Percentiles rank a stretch among this genome's conserved stretches.
Evolutionary conservation across 1,140 invertebrate genomes (phyloP).

Genomic region (Bombyx mandarina): DNA sequence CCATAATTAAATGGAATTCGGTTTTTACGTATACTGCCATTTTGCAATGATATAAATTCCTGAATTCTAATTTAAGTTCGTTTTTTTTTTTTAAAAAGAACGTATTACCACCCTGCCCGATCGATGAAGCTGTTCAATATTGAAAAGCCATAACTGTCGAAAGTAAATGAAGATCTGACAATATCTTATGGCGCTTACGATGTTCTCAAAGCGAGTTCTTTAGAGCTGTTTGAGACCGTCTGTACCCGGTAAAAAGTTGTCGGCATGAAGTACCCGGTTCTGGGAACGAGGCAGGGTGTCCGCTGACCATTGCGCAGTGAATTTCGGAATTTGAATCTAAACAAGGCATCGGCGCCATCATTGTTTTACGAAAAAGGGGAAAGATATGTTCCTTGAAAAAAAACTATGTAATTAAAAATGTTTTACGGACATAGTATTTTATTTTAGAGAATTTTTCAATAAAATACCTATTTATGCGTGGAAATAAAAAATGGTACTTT

Average conservation of each 20-base stretch:
- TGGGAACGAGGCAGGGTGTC: constrained; percentile 45
- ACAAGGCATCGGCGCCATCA: too few species aligned
- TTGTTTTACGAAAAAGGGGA: too few species aligned
- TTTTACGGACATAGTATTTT: too few species aligned
- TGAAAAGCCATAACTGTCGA: constrained; percentile 9
- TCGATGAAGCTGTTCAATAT: constrained; percentile 11
- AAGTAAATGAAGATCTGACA: neutral
- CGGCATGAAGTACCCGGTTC: constrained; percentile 42
- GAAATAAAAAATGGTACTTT: too few species aligned
- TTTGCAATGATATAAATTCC: constrained; percentile 62
- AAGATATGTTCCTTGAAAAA: too few species aligned
- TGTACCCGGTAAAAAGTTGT: constrained; percentile 45
- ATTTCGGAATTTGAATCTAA: too few species aligned
- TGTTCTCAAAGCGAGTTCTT: neutral
- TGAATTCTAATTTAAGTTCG: constrained; percentile 14
- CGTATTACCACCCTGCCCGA: constrained; percentile 55
- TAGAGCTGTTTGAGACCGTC: constrained; percentile 34
- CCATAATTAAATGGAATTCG: constrained; percentile 68
- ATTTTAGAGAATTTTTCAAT: too few species aligned
- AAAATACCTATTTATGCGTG: too few species aligned
- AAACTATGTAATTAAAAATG: too few species aligned
- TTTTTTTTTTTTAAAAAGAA: constrained; percentile 35
- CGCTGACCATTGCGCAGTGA: neutral
- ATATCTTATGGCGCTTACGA: neutral
- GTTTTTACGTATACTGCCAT: constrained; percentile 43